These are phyloP conservation scores for Brenthis hecate DNA, from an alignment of 2,888 invertebrate genomes.

Conservation along the genomic window DNA sequence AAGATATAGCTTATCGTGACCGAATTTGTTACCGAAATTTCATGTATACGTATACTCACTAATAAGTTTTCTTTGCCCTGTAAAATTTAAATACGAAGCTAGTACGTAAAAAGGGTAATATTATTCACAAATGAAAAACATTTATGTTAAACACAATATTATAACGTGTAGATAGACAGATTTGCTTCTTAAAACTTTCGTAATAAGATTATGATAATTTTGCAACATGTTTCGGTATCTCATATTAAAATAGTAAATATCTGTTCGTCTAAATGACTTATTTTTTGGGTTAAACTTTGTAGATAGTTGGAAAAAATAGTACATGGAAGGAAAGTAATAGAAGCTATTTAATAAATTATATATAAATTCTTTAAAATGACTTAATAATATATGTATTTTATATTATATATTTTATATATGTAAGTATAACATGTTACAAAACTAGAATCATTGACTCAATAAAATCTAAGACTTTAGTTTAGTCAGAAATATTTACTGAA, in stretches of 20 bases:
- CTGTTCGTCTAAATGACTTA: no score
- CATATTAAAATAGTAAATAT: neutral
- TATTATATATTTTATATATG: neutral
- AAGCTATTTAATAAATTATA: neutral
- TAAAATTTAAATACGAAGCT: slow-evolving; percentile 72
- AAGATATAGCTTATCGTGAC: slow-evolving; percentile 34
- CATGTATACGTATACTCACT: slow-evolving; percentile 69
- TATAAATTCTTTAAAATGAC: neutral
- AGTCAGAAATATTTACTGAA: slow-evolving; percentile 51
- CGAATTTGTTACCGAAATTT: slow-evolving; percentile 64
- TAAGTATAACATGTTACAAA: slow-evolving; percentile 33
- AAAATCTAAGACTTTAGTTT: slow-evolving; percentile 39
- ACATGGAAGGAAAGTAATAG: no score
- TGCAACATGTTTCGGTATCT: slow-evolving; percentile 15
- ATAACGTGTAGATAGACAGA: slow-evolving; percentile 29
- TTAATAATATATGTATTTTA: neutral
- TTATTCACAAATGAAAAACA: slow-evolving; percentile 65
- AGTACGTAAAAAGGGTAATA: slow-evolving; percentile 63
- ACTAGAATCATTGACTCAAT: slow-evolving; percentile 24
- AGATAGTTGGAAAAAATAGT: no score
- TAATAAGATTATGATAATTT: slow-evolving; percentile 21
- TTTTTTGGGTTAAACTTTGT: no score
- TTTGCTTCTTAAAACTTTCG: slow-evolving; percentile 33
- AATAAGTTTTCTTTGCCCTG: slow-evolving; percentile 82
- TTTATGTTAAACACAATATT: slow-evolving; percentile 36